Conservation (phyloP, 2,797 vertebrate species). For the Enteromius thamalakanensis region DNA sequence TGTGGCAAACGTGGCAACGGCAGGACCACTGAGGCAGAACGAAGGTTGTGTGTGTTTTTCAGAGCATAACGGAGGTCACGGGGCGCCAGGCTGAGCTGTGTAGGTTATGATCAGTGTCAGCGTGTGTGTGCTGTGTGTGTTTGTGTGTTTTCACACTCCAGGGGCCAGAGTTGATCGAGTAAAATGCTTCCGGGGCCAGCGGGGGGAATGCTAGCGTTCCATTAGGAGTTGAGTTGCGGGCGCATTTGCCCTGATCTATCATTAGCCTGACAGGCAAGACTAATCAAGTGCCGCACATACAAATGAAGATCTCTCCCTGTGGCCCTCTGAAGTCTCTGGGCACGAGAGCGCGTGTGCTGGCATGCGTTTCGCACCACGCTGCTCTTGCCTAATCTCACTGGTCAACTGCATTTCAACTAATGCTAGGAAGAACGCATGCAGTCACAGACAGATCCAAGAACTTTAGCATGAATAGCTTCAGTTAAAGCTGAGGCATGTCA, state of each 20-base stretch:
- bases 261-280: constrained; percentile 5
- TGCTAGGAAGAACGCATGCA: constrained; percentile 5
- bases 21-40: constrained; percentile 35
- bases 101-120: constrained; percentile 39
- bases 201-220: constrained; percentile 33
- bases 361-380: background rate
- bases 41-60: constrained; percentile 43
- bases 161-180: constrained; percentile 38
- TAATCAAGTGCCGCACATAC: background rate
- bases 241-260: background rate
- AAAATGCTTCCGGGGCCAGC: constrained; percentile 34
- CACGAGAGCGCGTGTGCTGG: background rate
- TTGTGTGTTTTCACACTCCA: constrained; percentile 34
- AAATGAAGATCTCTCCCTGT: constrained; percentile 35
- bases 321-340: constrained; percentile 27
- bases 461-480: background rate
- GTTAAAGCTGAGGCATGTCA: background rate
- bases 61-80: constrained; percentile 27
- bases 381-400: constrained; percentile 1
- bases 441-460: background rate
- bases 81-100: constrained; percentile 31
- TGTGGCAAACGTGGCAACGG: constrained; percentile 27
- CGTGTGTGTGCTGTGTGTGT: constrained; percentile 17
- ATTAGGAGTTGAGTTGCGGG: background rate
- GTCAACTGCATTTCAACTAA: constrained; percentile 29